A percentile compares a stretch with the other conserved stretches of the same genome.
Conservation (phyloP, 1,140 invertebrate species). For the Atta colombica region DNA sequence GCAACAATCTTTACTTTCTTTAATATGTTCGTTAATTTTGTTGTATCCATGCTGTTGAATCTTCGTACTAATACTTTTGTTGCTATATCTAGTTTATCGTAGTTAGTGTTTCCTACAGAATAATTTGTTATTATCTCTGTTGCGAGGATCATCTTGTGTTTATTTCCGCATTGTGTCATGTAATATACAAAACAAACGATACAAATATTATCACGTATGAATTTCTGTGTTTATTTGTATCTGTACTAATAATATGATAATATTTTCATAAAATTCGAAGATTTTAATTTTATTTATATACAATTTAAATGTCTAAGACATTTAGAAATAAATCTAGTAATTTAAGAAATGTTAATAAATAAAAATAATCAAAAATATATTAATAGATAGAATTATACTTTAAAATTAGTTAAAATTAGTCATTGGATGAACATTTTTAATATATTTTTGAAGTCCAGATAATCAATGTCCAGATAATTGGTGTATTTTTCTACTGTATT, state of each 20-base stretch:
- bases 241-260: neutral
- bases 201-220: neutral
- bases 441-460: neutral
- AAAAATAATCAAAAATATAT: neutral
- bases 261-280: neutral
- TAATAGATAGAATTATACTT: neutral
- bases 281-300: neutral
- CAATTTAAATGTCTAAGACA: neutral
- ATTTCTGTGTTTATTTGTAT: neutral
- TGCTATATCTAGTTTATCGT: neutral
- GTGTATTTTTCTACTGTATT: neutral
- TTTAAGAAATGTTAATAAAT: neutral
- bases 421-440: neutral
- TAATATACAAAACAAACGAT: constrained; percentile 2
- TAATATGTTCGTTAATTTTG: no score
- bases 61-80: neutral
- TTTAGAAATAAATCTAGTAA: neutral
- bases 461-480: neutral
- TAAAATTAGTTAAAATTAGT: neutral
- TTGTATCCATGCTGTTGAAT: neutral
- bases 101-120: neutral
- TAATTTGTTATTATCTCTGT: neutral
- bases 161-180: neutral
- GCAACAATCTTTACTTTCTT: neutral
- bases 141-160: neutral